These are phyloP conservation scores for Drosophila sp. DNA, from an alignment of 1,140 invertebrate species.

Conservation along the genomic window DNA sequence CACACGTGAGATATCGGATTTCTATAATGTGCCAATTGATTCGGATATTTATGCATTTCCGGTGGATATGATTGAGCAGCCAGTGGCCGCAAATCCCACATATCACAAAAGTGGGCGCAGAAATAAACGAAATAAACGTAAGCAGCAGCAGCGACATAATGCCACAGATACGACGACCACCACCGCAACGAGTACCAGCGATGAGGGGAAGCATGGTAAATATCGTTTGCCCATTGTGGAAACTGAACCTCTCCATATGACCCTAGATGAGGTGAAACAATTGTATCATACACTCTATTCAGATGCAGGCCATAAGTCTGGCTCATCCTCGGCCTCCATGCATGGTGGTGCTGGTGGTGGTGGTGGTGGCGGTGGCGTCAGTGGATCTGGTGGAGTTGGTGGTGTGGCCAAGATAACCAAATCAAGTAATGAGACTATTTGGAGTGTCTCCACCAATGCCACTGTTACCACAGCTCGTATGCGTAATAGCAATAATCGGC, in stretches of 20 bases:
- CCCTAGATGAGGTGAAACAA: conserved; percentile 92
- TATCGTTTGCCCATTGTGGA: conserved; percentile 56
- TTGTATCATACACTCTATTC: conserved; percentile 91
- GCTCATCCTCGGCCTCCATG: conserved; percentile 11
- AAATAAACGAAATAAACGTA: conserved; percentile 75
- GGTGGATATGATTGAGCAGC: conserved; percentile 89
- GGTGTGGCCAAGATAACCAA: conserved; percentile 52
- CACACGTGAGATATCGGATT: conserved; percentile 89
- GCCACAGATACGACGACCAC: conserved; percentile 30
- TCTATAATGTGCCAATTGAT: conserved; percentile 93
- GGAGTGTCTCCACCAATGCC: conserved; percentile 67
- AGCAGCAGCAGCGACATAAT: conserved; percentile 56
- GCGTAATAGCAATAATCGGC: conserved; percentile 58
- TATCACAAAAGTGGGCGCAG: conserved; percentile 67
- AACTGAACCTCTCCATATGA: conserved; percentile 92
- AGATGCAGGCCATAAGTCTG: conserved; percentile 81
- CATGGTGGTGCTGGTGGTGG: conserved; percentile 79
- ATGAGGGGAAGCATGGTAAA: conserved; percentile 66
- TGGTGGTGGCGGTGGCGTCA: background rate
- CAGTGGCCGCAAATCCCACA: conserved; percentile 25
- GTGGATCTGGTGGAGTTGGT: conserved; percentile 10
- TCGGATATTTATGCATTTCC: conserved; percentile 94
- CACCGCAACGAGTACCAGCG: conserved; percentile 57
- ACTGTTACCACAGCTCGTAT: conserved; percentile 64
- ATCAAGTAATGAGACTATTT: conserved; percentile 74